Conservation (phyloP, 2,888 invertebrate species). For the Tineola bisselliella region DNA sequence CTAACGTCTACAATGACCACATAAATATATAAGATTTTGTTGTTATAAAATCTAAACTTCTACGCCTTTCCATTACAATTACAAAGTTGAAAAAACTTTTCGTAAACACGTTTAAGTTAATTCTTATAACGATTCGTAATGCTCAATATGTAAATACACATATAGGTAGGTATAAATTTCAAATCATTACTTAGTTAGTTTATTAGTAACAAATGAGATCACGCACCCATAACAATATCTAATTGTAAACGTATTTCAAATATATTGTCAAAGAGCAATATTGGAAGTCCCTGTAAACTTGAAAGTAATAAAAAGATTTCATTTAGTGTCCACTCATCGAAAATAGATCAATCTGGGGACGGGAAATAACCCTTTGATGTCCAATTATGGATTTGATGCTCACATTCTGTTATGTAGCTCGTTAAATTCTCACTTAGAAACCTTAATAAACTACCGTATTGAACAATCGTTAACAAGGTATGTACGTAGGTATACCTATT, state of each 20-base stretch:
- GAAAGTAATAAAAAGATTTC: conserved; percentile 1
- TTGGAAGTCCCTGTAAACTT: background rate
- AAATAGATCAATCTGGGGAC: conserved; percentile 47
- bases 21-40: background rate
- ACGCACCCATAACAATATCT: too few relatives aligned
- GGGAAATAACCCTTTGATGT: conserved; percentile 44
- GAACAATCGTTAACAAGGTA: background rate
- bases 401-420: background rate
- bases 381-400: conserved; percentile 30
- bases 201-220: too few relatives aligned
- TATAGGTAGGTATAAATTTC: too few relatives aligned
- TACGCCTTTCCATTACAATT: conserved; percentile 5
- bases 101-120: background rate
- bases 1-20: background rate
- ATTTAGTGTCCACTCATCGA: conserved; percentile 21
- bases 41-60: background rate
- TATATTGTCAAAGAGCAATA: background rate
- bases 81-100: background rate
- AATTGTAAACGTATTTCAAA: background rate
- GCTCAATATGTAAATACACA: too few relatives aligned
- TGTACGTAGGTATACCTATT: too few relatives aligned
- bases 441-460: background rate
- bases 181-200: too few relatives aligned
- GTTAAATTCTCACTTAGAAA: background rate
- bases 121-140: too few relatives aligned